Conservation (phyloP, 2,888 invertebrate genomes). For the Euplagia quadripunctaria region DNA sequence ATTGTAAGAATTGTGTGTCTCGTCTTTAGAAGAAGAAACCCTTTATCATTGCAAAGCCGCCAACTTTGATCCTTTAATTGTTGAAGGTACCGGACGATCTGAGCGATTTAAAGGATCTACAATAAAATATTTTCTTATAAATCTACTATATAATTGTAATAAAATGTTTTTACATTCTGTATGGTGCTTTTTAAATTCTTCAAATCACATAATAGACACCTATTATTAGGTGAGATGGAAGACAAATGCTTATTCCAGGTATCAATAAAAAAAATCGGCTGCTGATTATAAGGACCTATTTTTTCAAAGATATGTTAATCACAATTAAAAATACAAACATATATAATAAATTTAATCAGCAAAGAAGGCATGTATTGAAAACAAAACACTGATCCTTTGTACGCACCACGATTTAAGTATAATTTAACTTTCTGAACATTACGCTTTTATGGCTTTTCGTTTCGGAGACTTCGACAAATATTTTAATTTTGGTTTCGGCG, state of each 20-base stretch:
- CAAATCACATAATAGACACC: background rate
- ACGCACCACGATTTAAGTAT: background rate
- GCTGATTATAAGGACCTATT: background rate
- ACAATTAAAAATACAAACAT: background rate
- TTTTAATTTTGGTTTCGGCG: conserved; percentile 9
- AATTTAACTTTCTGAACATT: background rate
- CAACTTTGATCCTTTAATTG: background rate
- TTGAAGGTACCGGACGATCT: background rate
- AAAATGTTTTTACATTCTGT: background rate
- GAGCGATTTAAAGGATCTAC: background rate
- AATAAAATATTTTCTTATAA: background rate
- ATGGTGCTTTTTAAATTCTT: background rate
- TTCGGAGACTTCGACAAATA: background rate
- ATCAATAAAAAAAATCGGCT: background rate
- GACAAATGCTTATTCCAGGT: background rate
- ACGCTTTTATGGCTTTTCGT: background rate
- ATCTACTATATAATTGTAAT: background rate
- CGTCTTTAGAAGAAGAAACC: background rate
- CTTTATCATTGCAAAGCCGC: background rate
- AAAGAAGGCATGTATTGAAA: background rate
- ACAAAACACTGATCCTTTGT: background rate
- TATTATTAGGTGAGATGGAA: background rate
- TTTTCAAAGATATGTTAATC: background rate
- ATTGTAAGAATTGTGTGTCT: too few species aligned
- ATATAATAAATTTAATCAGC: background rate